Percentiles rank a stretch among this genome's conserved stretches.
Conservation (phyloP, 1,140 invertebrate genomes). For the Aphis craccivora region DNA sequence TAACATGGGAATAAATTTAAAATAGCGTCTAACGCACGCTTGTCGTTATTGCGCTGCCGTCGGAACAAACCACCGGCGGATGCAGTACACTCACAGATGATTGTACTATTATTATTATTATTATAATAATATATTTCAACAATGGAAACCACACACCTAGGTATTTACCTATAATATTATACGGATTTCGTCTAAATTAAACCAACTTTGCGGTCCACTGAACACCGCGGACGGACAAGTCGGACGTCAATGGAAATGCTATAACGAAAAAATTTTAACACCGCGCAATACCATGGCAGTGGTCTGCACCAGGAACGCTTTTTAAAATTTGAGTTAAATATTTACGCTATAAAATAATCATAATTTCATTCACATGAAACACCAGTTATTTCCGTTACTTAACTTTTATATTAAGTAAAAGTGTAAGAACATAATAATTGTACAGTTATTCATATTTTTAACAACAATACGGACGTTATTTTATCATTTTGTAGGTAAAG, state of each 20-base stretch:
- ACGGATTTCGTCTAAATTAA: not conserved
- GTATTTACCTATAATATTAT: not conserved
- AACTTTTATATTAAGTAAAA: not conserved
- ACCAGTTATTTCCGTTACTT: too few relatives aligned
- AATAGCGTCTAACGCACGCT: not conserved
- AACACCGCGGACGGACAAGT: not conserved
- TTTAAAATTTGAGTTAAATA: too few relatives aligned
- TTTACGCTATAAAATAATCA: too few relatives aligned
- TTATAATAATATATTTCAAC: not conserved
- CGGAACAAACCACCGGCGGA: not conserved
- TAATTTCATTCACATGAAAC: too few relatives aligned
- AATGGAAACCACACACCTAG: not conserved
- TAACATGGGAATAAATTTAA: not conserved
- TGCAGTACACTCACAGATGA: not conserved
- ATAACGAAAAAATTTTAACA: not conserved
- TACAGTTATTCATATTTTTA: not conserved
- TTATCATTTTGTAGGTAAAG: not conserved
- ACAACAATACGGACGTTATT: not conserved
- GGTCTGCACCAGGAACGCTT: too few relatives aligned
- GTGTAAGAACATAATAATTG: not conserved
- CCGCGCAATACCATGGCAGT: too few relatives aligned
- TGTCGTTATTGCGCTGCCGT: not conserved
- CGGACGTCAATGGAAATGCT: too few relatives aligned
- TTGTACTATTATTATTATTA: not conserved
- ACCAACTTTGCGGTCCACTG: not conserved